These are phyloP conservation scores for Sardinella longiceps DNA, from an alignment of 2,797 vertebrate genomes.

Conservation along the genomic window DNA sequence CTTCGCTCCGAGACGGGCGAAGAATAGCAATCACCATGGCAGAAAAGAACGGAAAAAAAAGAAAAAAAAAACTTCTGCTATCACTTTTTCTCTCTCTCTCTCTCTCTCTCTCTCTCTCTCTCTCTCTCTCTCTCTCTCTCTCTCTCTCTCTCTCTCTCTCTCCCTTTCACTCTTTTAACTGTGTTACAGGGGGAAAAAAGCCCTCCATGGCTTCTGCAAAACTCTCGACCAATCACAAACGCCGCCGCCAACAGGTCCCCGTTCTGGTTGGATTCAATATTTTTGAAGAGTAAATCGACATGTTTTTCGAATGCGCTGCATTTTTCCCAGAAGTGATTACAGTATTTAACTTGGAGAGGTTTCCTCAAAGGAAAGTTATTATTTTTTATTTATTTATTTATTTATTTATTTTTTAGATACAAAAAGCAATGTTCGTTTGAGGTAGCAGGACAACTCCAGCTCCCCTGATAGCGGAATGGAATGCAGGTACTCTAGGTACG, in stretches of 20 bases:
- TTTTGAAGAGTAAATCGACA: background rate
- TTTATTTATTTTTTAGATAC: background rate
- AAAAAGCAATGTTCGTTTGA: background rate
- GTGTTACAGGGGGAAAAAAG: background rate
- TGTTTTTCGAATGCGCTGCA: background rate
- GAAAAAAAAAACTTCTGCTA: background rate
- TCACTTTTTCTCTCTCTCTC: background rate
- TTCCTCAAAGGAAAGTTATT: background rate
- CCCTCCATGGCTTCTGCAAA: background rate
- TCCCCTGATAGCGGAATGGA: background rate
- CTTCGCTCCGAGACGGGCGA: constrained; percentile 64
- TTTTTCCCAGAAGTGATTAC: background rate
- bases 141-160: background rate
- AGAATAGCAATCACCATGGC: constrained; percentile 71
- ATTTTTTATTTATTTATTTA: background rate
- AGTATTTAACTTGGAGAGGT: background rate
- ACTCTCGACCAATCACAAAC: background rate
- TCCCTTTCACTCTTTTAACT: background rate
- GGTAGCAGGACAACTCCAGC: background rate
- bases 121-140: background rate
- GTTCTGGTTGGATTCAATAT: background rate
- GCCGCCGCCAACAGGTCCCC: background rate
- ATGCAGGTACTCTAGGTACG: background rate
- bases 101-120: background rate
- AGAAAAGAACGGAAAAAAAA: background rate